Base-by-base conservation (phyloP, 2,888 invertebrate genomes). In the Eupithecia abbreviata region DNA sequence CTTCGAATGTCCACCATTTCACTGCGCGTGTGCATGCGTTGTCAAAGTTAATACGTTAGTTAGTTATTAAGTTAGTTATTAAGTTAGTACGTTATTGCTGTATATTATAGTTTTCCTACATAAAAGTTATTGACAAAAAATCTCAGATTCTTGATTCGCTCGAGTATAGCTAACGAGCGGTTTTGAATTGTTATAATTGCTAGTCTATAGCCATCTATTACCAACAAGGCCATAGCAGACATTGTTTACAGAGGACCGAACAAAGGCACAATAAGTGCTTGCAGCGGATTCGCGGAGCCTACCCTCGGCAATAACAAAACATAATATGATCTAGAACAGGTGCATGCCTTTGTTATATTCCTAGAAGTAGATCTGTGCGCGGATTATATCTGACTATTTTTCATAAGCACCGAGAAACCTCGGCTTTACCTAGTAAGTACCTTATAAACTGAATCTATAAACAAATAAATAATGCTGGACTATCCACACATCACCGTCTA, bases 261-360 rank as follows among this genome's bases (percentile, higher is more conserved):
- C 89, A 86, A 89, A 88, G 85, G 88, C 84, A 89, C 89, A 89
- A 88, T 88, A 88, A 87, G 84, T 84, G 88, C 86, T 89, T 88
- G 86, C 85, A 88, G 82, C 79, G 86, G 85, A 85, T 89, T 87
- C 88, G 85, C 81, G 88, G 89, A 88, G 90, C 18, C 74, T 77
- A 74, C 75, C 88, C 87, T 82, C 86, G 88, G 91, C 89, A 91
- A 92, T 90, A 90, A 89, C 90, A 88, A 85, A 18, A 58, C 90
- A 88, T 85, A 89, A 88, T 85, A 89, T 85, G 84, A 85, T 84
- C 85, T 85, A 83, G 81, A 82, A 82, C 84, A 83, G 83, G 78
- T 79, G 78, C 78, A 72, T 76, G 77, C 75, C 76, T 77, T 81
- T 80, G 81, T 81, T 81, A 65, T 58, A 71, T 78, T 75, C 76